Evolutionary conservation across 2,888 invertebrate species (phyloP).

Genomic region (Tryphoninae sp.): DNA sequence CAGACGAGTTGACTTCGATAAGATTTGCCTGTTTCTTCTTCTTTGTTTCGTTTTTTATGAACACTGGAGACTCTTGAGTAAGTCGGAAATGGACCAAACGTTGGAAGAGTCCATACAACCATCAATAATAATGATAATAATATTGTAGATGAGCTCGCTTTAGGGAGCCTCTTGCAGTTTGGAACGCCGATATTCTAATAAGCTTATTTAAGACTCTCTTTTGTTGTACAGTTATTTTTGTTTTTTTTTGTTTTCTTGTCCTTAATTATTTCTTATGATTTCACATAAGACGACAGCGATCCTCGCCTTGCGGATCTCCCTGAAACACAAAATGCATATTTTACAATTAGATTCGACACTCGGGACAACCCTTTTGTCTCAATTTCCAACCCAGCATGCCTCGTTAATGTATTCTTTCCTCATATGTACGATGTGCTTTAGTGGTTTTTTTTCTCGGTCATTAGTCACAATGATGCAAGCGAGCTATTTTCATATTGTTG

Average conservation of each 20-base stretch:
- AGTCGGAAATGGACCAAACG: constrained; percentile 33
- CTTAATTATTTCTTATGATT: constrained; percentile 65
- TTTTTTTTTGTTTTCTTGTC: constrained; percentile 52
- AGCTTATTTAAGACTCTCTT: constrained; percentile 64
- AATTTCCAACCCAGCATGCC: constrained; percentile 62
- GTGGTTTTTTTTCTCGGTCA: constrained; percentile 45
- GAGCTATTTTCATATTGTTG: constrained; percentile 31
- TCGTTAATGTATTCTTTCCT: constrained; percentile 55
- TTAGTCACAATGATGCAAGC: constrained; percentile 68
- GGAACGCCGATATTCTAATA: constrained; percentile 62
- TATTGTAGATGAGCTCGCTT: constrained; percentile 40
- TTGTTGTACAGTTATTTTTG: constrained; percentile 29
- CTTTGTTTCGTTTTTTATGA: constrained; percentile 4
- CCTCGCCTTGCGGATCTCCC: constrained; percentile 82
- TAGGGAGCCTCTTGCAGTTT: constrained; percentile 60
- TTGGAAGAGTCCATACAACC: constrained; percentile 20
- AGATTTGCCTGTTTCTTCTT: constrained; percentile 13
- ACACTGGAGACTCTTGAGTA: constrained; percentile 40
- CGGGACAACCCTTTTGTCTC: constrained; percentile 51
- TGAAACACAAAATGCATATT: constrained; percentile 75
- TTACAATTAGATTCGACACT: constrained; percentile 60
- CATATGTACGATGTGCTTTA: constrained; percentile 39
- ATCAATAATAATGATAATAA: constrained; percentile 29
- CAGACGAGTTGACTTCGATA: constrained; percentile 19
- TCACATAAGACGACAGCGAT: constrained; percentile 85